phyloP scores from a whole-genome alignment of 2,888 invertebrate genomes.

The Sphinx pinastri region DNA sequence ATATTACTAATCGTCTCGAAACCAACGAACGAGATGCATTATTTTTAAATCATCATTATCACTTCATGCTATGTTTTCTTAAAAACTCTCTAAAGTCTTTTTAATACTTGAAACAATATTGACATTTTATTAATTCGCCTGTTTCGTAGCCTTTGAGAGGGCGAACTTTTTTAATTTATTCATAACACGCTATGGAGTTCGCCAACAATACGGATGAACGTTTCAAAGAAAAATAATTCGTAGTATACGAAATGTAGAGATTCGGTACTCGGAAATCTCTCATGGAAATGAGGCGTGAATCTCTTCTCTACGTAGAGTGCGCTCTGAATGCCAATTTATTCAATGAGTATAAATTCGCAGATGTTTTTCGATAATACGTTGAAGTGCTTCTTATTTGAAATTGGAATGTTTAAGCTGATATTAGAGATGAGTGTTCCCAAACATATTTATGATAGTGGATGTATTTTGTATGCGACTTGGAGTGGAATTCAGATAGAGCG shows the following conservation, averaged over 20 bases:
- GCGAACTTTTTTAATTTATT: conserved; percentile 80
- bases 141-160: conserved; percentile 37
- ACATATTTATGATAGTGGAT: background rate
- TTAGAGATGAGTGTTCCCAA: no score
- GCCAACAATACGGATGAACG: conserved; percentile 72
- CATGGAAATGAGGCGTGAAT: conserved; percentile 30
- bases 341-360: background rate
- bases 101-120: background rate
- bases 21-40: no score
- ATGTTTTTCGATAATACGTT: conserved; percentile 5
- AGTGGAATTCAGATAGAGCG: no score
- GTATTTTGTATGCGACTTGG: background rate
- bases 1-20: no score
- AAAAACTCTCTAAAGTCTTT: background rate
- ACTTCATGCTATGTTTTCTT: background rate
- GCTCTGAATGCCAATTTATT: conserved; percentile 20
- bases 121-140: conserved; percentile 30
- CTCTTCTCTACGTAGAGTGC: conserved; percentile 11
- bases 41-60: no score
- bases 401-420: background rate
- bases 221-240: conserved; percentile 62
- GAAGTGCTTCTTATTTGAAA: conserved; percentile 32
- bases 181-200: conserved; percentile 76
- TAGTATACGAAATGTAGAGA: conserved; percentile 43
- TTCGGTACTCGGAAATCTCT: conserved; percentile 42